Evolutionary conservation across 1,140 invertebrate genomes (phyloP), one percentile per base, ranked within the genome.

Genomic region (Aphaenogaster rudis): DNA sequence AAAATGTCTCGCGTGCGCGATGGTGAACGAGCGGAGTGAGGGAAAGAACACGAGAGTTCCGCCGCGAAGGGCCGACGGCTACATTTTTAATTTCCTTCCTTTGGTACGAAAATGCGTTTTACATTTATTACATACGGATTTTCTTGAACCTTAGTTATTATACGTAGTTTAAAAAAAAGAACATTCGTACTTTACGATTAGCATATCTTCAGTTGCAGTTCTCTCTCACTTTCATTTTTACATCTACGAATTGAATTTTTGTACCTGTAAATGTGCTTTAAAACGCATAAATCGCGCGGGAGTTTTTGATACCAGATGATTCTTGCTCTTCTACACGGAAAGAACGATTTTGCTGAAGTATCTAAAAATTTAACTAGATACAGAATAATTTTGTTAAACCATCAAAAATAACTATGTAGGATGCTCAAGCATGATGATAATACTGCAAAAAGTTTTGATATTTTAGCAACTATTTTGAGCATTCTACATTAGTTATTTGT

Each of bases 1-100:
- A 85, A 79, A 79, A 88, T 63, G 57, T 71, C 61, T 79, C 74
- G 72, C 79, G 39, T 48, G 52, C 45, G 87, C 45, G 87, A 67
- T 28, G 79, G 13, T 33, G 80, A 50, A 61, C 52, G 78, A 69
- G 88, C 36, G 86, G 28, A 52, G 21, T 1, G 28, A 36, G 76
- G 5, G 36, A n/a, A 52, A n/a, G 52, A 79, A 33, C 15, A 48
- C 52, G 78, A 52, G 4, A 13, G 15, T 48, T 66, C 45, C 13
- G 21, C 9, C 33, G n/a, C 5, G 28, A 42, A 39, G 36, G 15
- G 8, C 48, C 13, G n/a, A 17, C 67, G 42, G 17, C 39, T 54
- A 45, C 11, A 39, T 42, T 79, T 79, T 86, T 86, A 45, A 79
- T 79, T 79, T 21, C 2, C 61, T 42, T 50, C 45, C 45, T 13